Percentiles rank a stretch among this genome's conserved stretches.
phyloP scores from a whole-genome alignment of 1,140 invertebrate species.

The Harpegnathos saltator region DNA sequence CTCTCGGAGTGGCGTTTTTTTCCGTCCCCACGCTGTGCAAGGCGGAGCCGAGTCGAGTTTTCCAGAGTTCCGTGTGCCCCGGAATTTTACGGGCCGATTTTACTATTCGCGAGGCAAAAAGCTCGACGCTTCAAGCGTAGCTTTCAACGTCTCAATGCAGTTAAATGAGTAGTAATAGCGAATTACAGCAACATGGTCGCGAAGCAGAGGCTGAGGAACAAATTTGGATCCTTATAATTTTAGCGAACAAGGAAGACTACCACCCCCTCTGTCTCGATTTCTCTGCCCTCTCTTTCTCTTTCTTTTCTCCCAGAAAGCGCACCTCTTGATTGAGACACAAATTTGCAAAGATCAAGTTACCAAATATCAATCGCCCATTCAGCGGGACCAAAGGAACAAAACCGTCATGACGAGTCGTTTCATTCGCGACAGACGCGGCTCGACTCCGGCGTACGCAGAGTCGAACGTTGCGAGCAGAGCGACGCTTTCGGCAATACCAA shows the following conservation, averaged over 20 bases:
- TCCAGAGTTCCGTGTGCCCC: slow-evolving; percentile 25
- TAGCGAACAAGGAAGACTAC: neutral
- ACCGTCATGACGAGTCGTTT: too few relatives aligned
- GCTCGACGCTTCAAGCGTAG: slow-evolving; percentile 23
- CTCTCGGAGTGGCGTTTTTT: slow-evolving; percentile 43
- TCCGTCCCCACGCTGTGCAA: neutral
- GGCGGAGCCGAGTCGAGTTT: slow-evolving; percentile 49
- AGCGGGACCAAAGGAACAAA: too few relatives aligned
- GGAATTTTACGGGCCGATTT: slow-evolving; percentile 36
- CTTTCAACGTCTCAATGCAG: slow-evolving; percentile 27
- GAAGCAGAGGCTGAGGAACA: neutral
- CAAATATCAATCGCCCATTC: neutral
- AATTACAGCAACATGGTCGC: neutral
- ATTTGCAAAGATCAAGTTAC: neutral
- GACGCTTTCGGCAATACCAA: neutral
- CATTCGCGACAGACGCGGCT: too few relatives aligned
- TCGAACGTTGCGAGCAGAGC: neutral
- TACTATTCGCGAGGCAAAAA: slow-evolving; percentile 24
- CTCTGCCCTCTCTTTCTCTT: neutral
- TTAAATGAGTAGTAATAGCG: neutral
- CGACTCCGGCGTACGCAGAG: too few relatives aligned
- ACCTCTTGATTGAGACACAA: neutral
- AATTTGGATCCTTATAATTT: slow-evolving; percentile 11
- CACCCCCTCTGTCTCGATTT: neutral
- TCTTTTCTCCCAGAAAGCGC: too few relatives aligned